These are phyloP conservation scores for Hyperoplus lanceolatus DNA, from an alignment of 2,797 vertebrate species.

Conservation along the genomic window DNA sequence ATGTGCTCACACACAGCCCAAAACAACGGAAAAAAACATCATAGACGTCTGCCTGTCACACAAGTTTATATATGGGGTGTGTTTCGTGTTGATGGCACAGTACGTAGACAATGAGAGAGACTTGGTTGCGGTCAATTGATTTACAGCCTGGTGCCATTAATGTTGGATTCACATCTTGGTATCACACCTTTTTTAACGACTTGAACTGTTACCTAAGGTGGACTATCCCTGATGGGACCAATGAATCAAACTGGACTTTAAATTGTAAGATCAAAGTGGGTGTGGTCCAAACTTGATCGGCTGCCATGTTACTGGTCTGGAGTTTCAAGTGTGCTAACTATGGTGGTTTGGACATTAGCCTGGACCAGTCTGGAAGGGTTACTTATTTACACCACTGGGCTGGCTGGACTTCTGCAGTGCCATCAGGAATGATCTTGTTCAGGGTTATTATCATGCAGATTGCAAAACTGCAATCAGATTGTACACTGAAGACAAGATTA, in stretches of 20 bases:
- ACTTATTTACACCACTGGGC: conserved; percentile 58
- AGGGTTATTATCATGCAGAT: conserved; percentile 29
- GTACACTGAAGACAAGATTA: not conserved
- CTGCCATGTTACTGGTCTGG: not conserved
- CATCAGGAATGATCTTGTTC: conserved; percentile 30
- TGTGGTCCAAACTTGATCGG: not conserved
- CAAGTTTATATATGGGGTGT: conserved; percentile 1
- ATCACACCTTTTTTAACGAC: not conserved
- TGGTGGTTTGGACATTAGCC: not conserved
- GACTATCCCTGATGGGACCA: not conserved
- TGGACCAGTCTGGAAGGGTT: conserved; percentile 18
- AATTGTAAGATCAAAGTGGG: not conserved
- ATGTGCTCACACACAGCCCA: not conserved
- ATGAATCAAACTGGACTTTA: not conserved
- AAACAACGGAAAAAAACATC: not conserved
- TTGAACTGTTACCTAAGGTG: not conserved
- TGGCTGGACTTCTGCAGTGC: conserved; percentile 8
- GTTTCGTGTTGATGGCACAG: not conserved
- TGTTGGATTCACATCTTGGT: not conserved
- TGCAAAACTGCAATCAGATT: not conserved
- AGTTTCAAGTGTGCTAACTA: not conserved
- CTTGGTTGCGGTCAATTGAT: not conserved
- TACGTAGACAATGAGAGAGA: not conserved
- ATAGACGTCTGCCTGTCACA: not conserved
- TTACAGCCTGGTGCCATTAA: not conserved